Conservation (phyloP, 2,888 invertebrate genomes). For the Drosophila mayaguana region DNA sequence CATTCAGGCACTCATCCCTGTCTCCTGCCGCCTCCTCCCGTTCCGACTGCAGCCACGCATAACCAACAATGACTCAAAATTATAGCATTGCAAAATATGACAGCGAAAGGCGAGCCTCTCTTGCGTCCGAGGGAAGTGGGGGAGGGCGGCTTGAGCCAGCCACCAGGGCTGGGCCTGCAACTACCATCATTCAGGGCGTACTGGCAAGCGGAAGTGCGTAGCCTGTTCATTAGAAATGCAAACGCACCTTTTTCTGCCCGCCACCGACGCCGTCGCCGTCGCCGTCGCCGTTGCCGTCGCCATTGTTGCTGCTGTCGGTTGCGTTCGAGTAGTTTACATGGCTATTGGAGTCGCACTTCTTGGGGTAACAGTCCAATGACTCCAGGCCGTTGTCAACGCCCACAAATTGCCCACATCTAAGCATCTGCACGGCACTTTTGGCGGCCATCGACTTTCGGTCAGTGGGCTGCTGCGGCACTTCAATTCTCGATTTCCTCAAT, state of each 20-base stretch:
- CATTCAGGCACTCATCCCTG: neutral
- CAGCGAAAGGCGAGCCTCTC: slow-evolving; percentile 62
- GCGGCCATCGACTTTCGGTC: slow-evolving; percentile 57
- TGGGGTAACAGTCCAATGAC: slow-evolving; percentile 54
- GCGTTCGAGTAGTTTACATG: slow-evolving; percentile 64
- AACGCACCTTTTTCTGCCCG: slow-evolving; percentile 80
- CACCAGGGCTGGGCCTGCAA: slow-evolving; percentile 32
- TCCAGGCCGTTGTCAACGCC: slow-evolving; percentile 59
- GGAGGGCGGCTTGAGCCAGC: slow-evolving; percentile 8
- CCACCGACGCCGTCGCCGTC: slow-evolving; percentile 12
- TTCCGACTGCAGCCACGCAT: slow-evolving; percentile 66
- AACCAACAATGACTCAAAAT: slow-evolving; percentile 61
- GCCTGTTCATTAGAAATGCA: slow-evolving; percentile 83
- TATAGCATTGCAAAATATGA: slow-evolving; percentile 78
- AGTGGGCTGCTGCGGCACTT: slow-evolving; percentile 49
- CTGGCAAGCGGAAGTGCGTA: slow-evolving; percentile 81
- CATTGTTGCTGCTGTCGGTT: slow-evolving; percentile 54
- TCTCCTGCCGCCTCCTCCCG: neutral
- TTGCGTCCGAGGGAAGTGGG: slow-evolving; percentile 1
- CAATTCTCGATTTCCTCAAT: slow-evolving; percentile 56
- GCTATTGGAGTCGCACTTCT: slow-evolving; percentile 40
- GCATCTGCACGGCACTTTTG: slow-evolving; percentile 76
- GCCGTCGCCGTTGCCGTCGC: neutral
- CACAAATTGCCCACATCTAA: slow-evolving; percentile 74
- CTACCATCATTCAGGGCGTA: slow-evolving; percentile 72